These are phyloP conservation scores for Pedionomus torquatus DNA, from an alignment of 2,113 vertebrate genomes.

Conservation along the genomic window DNA sequence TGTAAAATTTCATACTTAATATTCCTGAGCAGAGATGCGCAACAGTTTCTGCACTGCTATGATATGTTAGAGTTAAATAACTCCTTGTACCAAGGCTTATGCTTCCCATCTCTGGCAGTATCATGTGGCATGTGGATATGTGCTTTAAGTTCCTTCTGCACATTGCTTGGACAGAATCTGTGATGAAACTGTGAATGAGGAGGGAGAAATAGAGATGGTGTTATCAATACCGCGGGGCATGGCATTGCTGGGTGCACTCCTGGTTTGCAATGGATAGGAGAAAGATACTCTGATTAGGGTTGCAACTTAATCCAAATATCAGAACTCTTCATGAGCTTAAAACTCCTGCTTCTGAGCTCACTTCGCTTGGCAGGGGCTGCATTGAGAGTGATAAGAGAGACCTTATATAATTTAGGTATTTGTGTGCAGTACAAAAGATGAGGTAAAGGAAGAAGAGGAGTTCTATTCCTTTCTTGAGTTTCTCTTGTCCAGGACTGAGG, in stretches of 20 bases:
- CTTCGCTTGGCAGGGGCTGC: background rate
- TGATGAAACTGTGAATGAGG: background rate
- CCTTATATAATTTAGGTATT: background rate
- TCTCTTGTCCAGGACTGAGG: background rate
- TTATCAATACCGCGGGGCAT: background rate
- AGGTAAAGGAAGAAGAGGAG: background rate
- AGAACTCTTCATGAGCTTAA: background rate
- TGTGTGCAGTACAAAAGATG: background rate
- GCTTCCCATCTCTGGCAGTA: background rate
- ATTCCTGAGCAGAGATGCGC: background rate
- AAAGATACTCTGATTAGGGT: background rate
- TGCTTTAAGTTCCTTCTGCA: background rate
- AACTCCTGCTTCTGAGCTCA: background rate
- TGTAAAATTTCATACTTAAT: background rate
- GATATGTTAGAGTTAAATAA: background rate
- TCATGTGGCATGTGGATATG: background rate
- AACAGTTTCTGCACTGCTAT: background rate
- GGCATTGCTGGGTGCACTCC: background rate
- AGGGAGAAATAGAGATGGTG: background rate
- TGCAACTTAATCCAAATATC: background rate
- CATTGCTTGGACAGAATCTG: background rate
- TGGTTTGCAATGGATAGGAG: background rate
- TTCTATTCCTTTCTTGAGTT: background rate
- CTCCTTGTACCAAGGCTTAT: background rate
- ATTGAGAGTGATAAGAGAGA: background rate